Conservation (phyloP, 1,140 invertebrate species). For the Tetramorium simillimum region DNA sequence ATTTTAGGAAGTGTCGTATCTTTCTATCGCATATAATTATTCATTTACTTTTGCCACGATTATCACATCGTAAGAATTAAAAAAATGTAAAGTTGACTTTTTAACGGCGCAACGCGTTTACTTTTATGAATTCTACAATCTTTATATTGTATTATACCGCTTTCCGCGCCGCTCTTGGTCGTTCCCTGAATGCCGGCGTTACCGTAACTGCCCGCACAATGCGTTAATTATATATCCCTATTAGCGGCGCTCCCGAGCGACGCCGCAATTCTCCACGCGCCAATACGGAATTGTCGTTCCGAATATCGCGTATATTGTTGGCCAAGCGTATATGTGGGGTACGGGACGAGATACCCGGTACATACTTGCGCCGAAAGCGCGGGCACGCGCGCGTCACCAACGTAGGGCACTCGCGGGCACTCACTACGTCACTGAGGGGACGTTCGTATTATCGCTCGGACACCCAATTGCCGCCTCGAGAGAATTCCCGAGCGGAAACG, state of each 20-base stretch:
- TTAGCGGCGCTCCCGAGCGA: slow-evolving; percentile 34
- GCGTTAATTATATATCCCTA: slow-evolving; percentile 54
- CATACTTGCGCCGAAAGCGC: slow-evolving; percentile 55
- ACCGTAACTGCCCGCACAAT: slow-evolving; percentile 44
- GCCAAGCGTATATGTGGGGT: background rate
- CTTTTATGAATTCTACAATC: background rate
- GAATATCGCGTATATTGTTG: slow-evolving; percentile 10
- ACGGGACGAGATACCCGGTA: slow-evolving; percentile 37
- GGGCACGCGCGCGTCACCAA: slow-evolving; percentile 51
- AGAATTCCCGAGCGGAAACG: slow-evolving; percentile 70
- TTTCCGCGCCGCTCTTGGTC: background rate
- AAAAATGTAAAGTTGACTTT: background rate
- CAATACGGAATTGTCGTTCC: slow-evolving; percentile 13
- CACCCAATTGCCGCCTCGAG: slow-evolving; percentile 71
- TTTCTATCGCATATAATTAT: background rate
- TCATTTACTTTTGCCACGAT: background rate
- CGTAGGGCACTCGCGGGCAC: slow-evolving; percentile 9
- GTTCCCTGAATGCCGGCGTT: slow-evolving; percentile 20
- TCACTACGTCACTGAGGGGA: slow-evolving; percentile 64
- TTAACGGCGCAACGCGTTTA: background rate
- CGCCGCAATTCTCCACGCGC: slow-evolving; percentile 23
- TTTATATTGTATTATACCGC: background rate
- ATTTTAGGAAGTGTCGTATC: background rate
- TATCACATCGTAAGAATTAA: background rate
- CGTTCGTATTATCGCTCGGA: slow-evolving; percentile 68